Evolutionary conservation across 2,113 vertebrate species (phyloP).

Genomic region (Synchiropus splendidus): DNA sequence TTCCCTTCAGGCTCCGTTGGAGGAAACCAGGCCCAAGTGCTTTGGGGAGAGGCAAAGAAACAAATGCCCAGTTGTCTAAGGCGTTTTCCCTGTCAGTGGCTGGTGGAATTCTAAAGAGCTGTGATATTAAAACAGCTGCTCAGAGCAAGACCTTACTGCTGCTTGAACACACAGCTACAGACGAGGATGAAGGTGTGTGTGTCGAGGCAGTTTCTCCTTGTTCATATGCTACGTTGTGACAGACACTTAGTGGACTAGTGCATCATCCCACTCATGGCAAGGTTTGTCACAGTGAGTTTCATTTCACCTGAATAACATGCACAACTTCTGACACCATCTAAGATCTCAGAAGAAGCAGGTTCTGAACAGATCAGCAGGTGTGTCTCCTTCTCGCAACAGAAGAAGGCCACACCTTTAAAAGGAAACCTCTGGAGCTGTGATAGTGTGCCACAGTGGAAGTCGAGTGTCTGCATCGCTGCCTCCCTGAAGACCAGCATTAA

Average conservation of each 20-base stretch:
- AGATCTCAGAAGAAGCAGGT: too few species aligned
- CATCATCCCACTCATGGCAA: too few species aligned
- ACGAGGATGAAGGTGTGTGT: too few species aligned
- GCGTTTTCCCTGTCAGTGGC: conserved; percentile 8
- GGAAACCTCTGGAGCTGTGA: neutral
- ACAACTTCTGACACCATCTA: too few species aligned
- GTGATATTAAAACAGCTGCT: conserved; percentile 12
- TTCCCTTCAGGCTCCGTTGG: neutral
- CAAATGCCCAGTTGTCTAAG: conserved; percentile 10
- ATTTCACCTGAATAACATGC: too few species aligned
- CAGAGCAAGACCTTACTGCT: conserved; percentile 2
- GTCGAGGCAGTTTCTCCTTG: too few species aligned
- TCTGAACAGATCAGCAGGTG: too few species aligned
- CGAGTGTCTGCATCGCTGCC: conserved; percentile 28
- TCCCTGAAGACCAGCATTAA: conserved; percentile 39
- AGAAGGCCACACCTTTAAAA: neutral
- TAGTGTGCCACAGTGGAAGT: neutral
- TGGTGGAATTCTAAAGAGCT: conserved; percentile 8
- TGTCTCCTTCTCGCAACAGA: neutral
- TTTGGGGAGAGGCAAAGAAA: conserved; percentile 2
- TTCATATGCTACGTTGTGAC: too few species aligned
- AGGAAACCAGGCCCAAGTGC: neutral
- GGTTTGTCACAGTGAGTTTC: too few species aligned
- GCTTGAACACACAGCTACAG: too few species aligned
- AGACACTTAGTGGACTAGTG: too few species aligned